phyloP scores from a whole-genome alignment of 2,888 invertebrate species.

The Vanessa cardui region DNA sequence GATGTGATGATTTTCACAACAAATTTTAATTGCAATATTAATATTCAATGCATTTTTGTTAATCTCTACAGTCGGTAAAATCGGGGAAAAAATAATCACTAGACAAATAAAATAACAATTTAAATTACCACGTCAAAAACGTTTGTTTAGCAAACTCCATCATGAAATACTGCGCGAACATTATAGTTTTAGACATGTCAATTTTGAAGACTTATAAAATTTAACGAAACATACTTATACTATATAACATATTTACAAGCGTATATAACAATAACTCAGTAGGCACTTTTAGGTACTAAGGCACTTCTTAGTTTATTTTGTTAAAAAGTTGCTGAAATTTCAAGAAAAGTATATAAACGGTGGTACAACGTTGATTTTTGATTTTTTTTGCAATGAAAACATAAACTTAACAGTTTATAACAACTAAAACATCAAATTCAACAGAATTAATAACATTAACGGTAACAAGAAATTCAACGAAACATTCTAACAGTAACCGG shows the following conservation, averaged over 20 bases:
- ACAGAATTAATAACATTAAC: slow-evolving; percentile 17
- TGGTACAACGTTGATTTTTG: background rate
- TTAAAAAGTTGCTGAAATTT: slow-evolving; percentile 10
- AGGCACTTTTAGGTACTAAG: slow-evolving; percentile 69
- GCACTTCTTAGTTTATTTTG: slow-evolving; percentile 54
- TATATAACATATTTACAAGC: slow-evolving; percentile 30
- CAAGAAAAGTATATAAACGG: background rate
- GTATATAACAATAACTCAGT: slow-evolving; percentile 41
- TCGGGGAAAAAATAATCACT: slow-evolving; percentile 58
- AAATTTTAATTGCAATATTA: slow-evolving; percentile 17
- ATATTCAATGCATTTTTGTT: slow-evolving; percentile 11
- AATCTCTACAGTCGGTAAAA: slow-evolving; percentile 9
- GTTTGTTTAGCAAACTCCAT: background rate
- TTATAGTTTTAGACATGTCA: slow-evolving; percentile 15
- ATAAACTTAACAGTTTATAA: slow-evolving; percentile 38
- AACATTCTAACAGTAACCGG: slow-evolving; percentile 30
- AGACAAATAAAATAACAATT: slow-evolving; percentile 40
- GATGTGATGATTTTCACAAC: slow-evolving; percentile 24
- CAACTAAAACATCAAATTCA: slow-evolving; percentile 30
- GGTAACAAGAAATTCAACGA: slow-evolving; percentile 29
- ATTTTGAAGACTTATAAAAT: slow-evolving; percentile 16
- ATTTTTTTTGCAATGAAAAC: slow-evolving; percentile 13
- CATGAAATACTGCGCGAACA: background rate
- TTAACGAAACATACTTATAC: background rate
- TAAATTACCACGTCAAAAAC: slow-evolving; percentile 24